Evolutionary conservation across 2,797 vertebrate genomes (phyloP).

Genomic region (Vultur gryphus): DNA sequence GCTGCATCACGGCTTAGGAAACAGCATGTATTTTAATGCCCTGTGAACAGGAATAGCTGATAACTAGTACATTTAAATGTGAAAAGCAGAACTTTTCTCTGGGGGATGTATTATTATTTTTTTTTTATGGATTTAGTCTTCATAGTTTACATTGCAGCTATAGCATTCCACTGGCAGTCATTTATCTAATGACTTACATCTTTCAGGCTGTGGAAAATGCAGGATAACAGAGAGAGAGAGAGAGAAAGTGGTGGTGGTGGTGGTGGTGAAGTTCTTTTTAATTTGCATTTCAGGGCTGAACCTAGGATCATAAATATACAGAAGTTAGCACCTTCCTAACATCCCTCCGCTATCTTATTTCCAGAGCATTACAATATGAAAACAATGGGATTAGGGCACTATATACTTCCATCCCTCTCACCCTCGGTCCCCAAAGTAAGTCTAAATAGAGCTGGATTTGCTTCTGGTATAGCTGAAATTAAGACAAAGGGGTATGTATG

Average conservation of each 20-base stretch:
- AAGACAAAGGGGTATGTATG: not conserved
- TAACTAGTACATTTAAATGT: slow-evolving; percentile 71
- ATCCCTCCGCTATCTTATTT: slow-evolving; percentile 4
- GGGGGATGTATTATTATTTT: not conserved
- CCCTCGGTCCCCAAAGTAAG: not conserved
- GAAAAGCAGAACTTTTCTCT: slow-evolving; percentile 67
- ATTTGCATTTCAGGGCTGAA: slow-evolving; percentile 52
- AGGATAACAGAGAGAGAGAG: not conserved
- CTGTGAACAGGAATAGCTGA: slow-evolving; percentile 66
- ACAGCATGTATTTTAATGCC: slow-evolving; percentile 68
- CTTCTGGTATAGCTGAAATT: not conserved
- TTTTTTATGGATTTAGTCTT: slow-evolving; percentile 64
- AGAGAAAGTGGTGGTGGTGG: not conserved
- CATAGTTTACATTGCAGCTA: slow-evolving; percentile 55
- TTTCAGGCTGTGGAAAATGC: slow-evolving; percentile 32
- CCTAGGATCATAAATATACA: slow-evolving; percentile 21
- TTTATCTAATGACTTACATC: slow-evolving; percentile 56
- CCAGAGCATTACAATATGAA: not conserved
- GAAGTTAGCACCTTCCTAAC: slow-evolving; percentile 7
- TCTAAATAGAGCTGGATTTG: not conserved
- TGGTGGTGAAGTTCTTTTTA: not conserved
- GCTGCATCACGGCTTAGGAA: slow-evolving; percentile 60
- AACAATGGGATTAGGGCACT: not conserved
- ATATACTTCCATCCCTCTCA: not conserved
- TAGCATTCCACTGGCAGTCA: slow-evolving; percentile 47